Percentiles rank a stretch among this genome's conserved stretches.
Evolutionary conservation across 2,797 vertebrate genomes (phyloP).

Genomic region (Sparidentex hasta): DNA sequence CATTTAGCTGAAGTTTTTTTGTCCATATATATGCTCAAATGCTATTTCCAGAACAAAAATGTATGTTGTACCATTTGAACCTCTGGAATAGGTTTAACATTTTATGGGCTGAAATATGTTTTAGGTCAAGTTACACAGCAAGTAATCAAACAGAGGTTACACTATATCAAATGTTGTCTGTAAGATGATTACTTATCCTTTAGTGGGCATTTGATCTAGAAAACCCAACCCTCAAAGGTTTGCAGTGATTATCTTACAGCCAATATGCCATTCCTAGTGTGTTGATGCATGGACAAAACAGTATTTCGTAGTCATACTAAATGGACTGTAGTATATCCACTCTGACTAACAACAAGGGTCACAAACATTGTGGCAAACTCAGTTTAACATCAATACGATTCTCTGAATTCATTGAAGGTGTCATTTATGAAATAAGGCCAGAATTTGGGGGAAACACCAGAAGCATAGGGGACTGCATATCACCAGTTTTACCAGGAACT

Average conservation of each 20-base stretch:
- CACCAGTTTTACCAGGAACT: no score
- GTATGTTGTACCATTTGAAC: background rate
- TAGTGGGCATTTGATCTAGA: no score
- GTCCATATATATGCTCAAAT: constrained; percentile 5
- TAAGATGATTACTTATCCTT: background rate
- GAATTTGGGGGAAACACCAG: no score
- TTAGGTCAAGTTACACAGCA: background rate
- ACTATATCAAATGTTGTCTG: background rate
- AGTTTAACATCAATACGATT: no score
- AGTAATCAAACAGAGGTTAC: background rate
- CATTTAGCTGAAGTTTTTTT: constrained; percentile 40
- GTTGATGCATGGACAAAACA: background rate
- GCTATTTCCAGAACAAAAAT: constrained; percentile 15
- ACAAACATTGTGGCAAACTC: background rate
- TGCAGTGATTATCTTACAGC: no score
- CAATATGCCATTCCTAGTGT: no score
- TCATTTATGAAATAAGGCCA: no score
- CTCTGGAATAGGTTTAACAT: background rate
- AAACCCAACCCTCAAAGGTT: no score
- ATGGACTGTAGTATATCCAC: no score
- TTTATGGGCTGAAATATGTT: background rate
- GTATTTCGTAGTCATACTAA: background rate
- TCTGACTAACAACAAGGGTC: background rate
- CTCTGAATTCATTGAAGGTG: no score
- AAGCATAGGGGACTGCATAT: no score